Conservation (phyloP, 2,797 vertebrate genomes). For the Moxostoma hubbsi region DNA sequence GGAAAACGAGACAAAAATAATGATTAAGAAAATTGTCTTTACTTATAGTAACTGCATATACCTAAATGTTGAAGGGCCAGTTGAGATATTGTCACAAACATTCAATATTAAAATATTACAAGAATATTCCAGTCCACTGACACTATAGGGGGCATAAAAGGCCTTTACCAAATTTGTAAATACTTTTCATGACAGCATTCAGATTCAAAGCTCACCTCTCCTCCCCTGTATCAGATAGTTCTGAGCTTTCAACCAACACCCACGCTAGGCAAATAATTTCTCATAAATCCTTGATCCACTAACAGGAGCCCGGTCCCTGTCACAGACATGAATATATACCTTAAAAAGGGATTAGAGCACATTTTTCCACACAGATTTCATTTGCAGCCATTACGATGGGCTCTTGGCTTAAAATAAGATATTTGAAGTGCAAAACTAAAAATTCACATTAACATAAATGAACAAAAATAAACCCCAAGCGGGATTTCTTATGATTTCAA, state of each 20-base stretch:
- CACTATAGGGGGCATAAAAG: no score
- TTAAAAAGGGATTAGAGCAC: constrained; percentile 53
- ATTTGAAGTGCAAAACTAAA: background rate
- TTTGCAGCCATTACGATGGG: constrained; percentile 44
- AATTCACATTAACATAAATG: background rate
- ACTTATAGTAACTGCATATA: no score
- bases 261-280: constrained; percentile 52
- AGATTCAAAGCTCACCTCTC: constrained; percentile 37
- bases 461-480: background rate
- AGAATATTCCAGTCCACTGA: background rate
- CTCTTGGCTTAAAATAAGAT: constrained; percentile 29
- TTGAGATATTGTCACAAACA: background rate
- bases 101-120: background rate
- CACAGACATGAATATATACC: constrained; percentile 56
- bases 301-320: constrained; percentile 34
- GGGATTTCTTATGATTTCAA: background rate
- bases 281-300: constrained; percentile 53
- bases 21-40: no score
- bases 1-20: no score
- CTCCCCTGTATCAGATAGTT: constrained; percentile 38
- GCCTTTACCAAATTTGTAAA: constrained; percentile 28
- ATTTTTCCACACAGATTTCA: constrained; percentile 50
- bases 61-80: no score
- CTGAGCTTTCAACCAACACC: constrained; percentile 47
- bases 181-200: constrained; percentile 21